A percentile compares a stretch with the other conserved stretches of the same genome.
Conservation (phyloP, 2,113 vertebrate genomes). For the Nicator chloris region DNA sequence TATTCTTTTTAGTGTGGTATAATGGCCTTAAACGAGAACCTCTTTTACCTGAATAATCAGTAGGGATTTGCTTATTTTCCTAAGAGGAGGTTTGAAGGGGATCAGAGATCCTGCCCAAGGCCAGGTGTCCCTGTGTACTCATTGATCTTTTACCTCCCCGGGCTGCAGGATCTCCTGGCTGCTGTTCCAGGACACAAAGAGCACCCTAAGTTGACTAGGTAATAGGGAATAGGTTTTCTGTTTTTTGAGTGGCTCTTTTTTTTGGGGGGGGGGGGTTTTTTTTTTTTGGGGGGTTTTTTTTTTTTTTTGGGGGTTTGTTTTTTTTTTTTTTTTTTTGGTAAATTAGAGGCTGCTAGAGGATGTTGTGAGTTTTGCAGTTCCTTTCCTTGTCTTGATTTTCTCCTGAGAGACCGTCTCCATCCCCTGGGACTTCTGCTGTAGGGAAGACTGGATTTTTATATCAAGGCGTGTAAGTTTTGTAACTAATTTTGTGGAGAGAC, state of each 20-base stretch:
- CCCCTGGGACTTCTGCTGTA: not conserved
- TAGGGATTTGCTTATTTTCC: not conserved
- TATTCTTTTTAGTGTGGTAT: not conserved
- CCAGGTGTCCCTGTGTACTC: not conserved
- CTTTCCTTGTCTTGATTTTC: not conserved
- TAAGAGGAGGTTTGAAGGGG: not conserved
- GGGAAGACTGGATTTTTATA: not conserved
- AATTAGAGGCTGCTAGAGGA: not conserved
- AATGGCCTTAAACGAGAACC: not conserved
- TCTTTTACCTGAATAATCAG: not conserved
- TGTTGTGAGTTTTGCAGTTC: not conserved
- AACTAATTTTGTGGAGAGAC: not conserved
- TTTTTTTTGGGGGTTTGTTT: too few species aligned
- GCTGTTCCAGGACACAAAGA: not conserved
- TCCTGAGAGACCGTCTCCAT: not conserved
- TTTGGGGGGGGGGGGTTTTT: too few species aligned
- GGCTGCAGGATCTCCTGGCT: not conserved
- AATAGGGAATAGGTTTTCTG: not conserved
- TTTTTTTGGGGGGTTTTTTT: too few species aligned
- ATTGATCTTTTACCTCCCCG: not conserved
- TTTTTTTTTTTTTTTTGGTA: not conserved
- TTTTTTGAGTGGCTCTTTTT: not conserved
- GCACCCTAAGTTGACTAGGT: rapidly evolving
- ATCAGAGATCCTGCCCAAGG: not conserved
- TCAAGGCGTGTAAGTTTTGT: not conserved